These are phyloP conservation scores for Noctilio leporinus DNA, from an alignment of 2,113 vertebrate species.

Conservation along the genomic window DNA sequence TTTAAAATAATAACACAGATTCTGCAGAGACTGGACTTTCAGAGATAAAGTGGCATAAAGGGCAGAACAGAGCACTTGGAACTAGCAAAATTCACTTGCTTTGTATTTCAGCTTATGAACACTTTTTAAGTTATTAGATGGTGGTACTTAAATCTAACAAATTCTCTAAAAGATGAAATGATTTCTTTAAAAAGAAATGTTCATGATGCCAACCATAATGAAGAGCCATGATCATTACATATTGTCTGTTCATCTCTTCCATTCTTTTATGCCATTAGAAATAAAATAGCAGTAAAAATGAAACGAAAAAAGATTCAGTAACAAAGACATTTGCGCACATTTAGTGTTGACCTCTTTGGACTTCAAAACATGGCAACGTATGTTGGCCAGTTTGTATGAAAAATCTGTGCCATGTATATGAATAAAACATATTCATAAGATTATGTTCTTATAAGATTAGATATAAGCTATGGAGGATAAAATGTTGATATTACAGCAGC, in stretches of 20 bases:
- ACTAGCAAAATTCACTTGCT: background rate
- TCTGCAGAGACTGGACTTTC: background rate
- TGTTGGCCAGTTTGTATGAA: conserved; percentile 14
- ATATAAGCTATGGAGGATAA: conserved; percentile 5
- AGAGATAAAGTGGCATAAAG: background rate
- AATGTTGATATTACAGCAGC: background rate
- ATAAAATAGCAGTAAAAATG: conserved; percentile 5
- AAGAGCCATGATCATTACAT: background rate
- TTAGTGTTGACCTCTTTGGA: background rate
- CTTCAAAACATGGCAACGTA: background rate
- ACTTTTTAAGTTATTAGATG: background rate
- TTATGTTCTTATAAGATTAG: background rate
- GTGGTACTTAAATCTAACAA: background rate
- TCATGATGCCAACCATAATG: conserved; percentile 12
- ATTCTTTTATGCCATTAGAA: conserved; percentile 8
- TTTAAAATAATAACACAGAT: conserved; percentile 2
- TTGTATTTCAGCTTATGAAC: conserved; percentile 25
- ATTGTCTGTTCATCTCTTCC: background rate
- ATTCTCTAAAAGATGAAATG: background rate
- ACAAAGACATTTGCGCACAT: background rate
- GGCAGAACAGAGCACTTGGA: background rate
- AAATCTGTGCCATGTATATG: conserved; percentile 4
- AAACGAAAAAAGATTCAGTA: background rate
- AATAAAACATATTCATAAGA: conserved; percentile 42
- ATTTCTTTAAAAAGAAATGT: background rate